Conservation (phyloP, 2,113 vertebrate species). For the Turdus rufiventris region DNA sequence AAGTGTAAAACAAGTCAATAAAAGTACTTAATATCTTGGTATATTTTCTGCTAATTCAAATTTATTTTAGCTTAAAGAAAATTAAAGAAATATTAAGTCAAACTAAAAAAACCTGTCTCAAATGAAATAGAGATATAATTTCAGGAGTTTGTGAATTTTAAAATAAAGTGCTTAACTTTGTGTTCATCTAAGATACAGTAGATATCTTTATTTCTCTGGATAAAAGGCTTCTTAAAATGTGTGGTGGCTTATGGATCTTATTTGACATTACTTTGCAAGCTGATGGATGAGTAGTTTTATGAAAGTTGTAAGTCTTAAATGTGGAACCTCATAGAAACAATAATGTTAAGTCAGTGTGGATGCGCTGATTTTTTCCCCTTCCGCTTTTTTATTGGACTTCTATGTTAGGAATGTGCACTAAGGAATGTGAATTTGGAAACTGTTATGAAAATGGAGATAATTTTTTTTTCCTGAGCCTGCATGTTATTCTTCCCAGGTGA, state of each 20-base stretch:
- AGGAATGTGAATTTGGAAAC: background rate
- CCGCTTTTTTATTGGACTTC: background rate
- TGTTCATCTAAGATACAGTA: background rate
- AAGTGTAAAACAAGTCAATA: background rate
- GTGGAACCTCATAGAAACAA: background rate
- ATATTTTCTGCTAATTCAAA: background rate
- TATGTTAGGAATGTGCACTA: background rate
- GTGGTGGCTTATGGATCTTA: background rate
- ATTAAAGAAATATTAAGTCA: background rate
- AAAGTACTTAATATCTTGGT: background rate
- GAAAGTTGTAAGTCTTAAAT: background rate
- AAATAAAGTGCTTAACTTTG: background rate
- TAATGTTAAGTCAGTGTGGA: background rate
- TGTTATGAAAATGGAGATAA: background rate
- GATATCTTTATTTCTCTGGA: background rate
- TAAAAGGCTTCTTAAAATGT: background rate
- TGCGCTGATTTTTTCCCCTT: background rate
- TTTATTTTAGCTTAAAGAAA: background rate
- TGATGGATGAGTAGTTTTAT: background rate
- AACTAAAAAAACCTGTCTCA: background rate
- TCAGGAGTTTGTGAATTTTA: background rate
- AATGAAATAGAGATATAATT: background rate
- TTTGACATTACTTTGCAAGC: background rate
- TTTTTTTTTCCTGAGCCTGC: background rate
- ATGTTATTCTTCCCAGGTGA: background rate